Base-by-base conservation (phyloP, 2,797 vertebrate genomes). In the Cryptoprocta ferox region DNA sequence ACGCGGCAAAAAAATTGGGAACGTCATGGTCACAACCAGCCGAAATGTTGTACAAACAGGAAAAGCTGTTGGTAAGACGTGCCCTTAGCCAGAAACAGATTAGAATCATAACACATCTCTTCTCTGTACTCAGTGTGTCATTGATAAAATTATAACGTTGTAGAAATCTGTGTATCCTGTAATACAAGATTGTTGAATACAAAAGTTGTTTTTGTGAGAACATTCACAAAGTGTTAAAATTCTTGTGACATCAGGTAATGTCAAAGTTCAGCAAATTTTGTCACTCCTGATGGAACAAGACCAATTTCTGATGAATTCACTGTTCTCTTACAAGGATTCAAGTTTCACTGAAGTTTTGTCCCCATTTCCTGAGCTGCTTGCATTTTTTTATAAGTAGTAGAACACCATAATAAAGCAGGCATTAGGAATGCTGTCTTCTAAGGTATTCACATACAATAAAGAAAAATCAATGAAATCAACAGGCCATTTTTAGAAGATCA, bases 1-100 rank as follows among this genome's bases (percentile, higher is more conserved):
- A 97, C 99, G 99, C 78, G 99, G 99, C 89, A 99, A 99, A 98
- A 99, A 99, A 98, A 98, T 99, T 86, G 99, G 99, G 11, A 99
- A 99, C 39, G 99, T 99, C 86, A 99, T 99, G 99, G 99, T 99
- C 89, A 99, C 99, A 81, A 99, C 99, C 35, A 99, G 99, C 91
- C 99, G 99, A 86, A 99, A 99, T 39, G 98, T 99, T 66, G 99
- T 99, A 0, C 99, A 99, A 97, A 99, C 99, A 0, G 99, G 99
- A 97, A 99, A 99, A 98, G 99, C 99, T 84, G 99, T 99, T 26
- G 99, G 99, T 99, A 98, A 99, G 99, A 63, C 61, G 39, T 78
- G 5, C 61, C 28, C 48, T 56, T 79, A 63, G 61, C 35, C 28
- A 56, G n/a, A 26, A 80, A 42, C 66, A 76, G 48, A n/a, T 37